Evolutionary conservation across 2,113 vertebrate genomes (phyloP).

Genomic region (Drymodes brunneopygia): DNA sequence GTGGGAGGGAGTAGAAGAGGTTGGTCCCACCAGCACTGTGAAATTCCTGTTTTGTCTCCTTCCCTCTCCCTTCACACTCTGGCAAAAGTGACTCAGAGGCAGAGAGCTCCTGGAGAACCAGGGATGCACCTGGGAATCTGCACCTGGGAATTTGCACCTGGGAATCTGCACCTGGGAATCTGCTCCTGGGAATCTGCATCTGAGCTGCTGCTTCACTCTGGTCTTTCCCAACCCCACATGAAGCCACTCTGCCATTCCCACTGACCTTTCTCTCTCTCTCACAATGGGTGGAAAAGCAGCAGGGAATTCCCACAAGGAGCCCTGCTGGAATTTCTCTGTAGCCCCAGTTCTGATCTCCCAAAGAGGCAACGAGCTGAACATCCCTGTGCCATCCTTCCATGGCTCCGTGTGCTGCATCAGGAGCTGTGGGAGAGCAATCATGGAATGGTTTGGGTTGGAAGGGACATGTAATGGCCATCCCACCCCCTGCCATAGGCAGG

Average conservation of each 20-base stretch:
- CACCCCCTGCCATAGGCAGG: neutral
- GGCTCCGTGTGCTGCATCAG: neutral
- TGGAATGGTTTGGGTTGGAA: neutral
- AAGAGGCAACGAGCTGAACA: neutral
- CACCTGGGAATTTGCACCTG: neutral
- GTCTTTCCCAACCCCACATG: neutral
- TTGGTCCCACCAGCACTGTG: fast-evolving
- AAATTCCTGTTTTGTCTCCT: neutral
- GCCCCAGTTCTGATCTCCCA: neutral
- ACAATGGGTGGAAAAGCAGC: neutral
- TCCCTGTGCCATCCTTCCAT: neutral
- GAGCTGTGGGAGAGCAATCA: neutral
- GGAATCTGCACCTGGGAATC: neutral
- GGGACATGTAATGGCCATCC: neutral
- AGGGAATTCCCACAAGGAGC: neutral
- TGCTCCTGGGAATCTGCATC: neutral
- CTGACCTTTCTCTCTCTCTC: neutral
- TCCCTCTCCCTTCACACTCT: fast-evolving
- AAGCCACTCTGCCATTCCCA: neutral
- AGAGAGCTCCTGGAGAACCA: neutral
- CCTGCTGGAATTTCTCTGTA: neutral
- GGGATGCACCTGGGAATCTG: neutral
- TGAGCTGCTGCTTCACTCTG: fast-evolving
- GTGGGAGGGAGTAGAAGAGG: neutral
- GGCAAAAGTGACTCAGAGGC: neutral